Conservation (phyloP, 2,888 invertebrate species). For the Eristalis intricaria region DNA sequence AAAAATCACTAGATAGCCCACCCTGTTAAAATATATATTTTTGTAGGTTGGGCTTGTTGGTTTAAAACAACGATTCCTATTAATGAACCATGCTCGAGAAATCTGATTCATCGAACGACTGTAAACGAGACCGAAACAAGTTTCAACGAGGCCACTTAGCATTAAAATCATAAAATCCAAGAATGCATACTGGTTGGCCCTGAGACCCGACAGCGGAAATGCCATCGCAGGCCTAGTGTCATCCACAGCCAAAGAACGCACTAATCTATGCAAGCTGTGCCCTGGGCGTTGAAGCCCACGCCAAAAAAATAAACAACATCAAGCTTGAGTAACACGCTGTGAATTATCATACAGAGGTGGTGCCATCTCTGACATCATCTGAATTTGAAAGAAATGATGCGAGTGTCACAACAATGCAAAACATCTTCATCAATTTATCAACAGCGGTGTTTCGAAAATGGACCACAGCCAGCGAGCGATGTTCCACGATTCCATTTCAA, state of each 20-base stretch:
- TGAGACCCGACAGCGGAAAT: neutral
- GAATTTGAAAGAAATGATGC: neutral
- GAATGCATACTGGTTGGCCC: neutral
- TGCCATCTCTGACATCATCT: conserved; percentile 23
- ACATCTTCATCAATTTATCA: conserved; percentile 12
- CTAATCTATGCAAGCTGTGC: neutral
- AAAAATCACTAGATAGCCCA: no score
- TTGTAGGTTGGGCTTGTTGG: no score
- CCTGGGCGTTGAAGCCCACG: neutral
- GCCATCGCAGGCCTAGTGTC: neutral
- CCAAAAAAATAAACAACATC: neutral
- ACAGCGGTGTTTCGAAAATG: conserved; percentile 17
- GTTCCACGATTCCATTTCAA: neutral
- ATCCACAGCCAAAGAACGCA: neutral
- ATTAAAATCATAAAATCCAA: neutral
- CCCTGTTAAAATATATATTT: no score
- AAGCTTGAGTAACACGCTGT: conserved; percentile 13
- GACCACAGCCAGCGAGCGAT: neutral
- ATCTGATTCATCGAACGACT: neutral
- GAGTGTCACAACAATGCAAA: conserved; percentile 19
- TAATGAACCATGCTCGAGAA: neutral
- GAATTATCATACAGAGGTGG: neutral
- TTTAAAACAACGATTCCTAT: neutral
- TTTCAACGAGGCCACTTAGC: neutral
- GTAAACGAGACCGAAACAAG: neutral